Conservation (phyloP, 1,140 invertebrate genomes). For the Subanguina moxae region DNA sequence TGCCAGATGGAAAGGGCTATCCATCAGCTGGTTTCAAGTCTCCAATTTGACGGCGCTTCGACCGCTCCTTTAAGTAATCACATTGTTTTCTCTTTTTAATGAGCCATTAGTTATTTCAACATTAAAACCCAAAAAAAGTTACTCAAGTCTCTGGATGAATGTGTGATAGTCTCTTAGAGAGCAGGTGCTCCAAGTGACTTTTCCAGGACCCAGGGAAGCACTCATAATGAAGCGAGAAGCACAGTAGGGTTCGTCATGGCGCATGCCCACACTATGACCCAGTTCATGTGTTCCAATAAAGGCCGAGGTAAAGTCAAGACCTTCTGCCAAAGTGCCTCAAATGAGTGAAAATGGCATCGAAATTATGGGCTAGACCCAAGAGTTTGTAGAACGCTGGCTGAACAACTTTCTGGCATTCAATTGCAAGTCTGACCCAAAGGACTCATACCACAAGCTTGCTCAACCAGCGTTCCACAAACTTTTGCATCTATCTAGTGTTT, state of each 20-base stretch:
- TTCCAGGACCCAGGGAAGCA: conserved; percentile 61
- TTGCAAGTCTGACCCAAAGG: too few relatives aligned
- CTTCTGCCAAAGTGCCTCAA: conserved; percentile 54
- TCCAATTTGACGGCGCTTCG: too few relatives aligned
- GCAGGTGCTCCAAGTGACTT: conserved; percentile 62
- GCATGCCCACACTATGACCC: conserved; percentile 58
- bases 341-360: background rate
- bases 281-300: conserved; percentile 59
- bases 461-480: too few relatives aligned
- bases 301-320: conserved; percentile 57
- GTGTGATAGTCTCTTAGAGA: conserved; percentile 58
- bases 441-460: background rate
- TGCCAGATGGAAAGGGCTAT: too few relatives aligned
- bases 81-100: conserved; percentile 4
- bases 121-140: too few relatives aligned
- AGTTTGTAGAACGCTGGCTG: too few relatives aligned
- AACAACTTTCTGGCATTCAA: too few relatives aligned
- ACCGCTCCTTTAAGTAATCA: too few relatives aligned
- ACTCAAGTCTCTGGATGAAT: conserved; percentile 57
- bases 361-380: background rate
- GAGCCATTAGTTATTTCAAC: background rate
- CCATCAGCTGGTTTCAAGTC: too few relatives aligned
- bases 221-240: conserved; percentile 60
- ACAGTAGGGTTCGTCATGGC: conserved; percentile 59
- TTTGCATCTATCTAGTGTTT: too few relatives aligned